Evolutionary conservation across 1,140 invertebrate species (phyloP).

Genomic region (Drosophila sulfurigaster): DNA sequence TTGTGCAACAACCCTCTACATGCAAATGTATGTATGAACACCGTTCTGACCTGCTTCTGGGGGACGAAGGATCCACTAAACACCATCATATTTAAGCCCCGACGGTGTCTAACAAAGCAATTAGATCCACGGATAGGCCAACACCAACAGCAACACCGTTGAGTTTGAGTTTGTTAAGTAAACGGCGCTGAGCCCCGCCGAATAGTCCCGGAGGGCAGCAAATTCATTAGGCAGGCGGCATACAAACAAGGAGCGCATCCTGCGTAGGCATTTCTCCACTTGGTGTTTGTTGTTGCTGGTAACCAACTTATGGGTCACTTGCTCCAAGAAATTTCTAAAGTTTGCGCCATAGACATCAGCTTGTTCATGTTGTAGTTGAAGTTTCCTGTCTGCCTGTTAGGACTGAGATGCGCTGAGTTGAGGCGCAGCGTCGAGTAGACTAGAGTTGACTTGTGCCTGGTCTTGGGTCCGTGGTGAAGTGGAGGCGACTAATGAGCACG

Average conservation of each 20-base stretch:
- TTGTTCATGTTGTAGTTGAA: slow-evolving; percentile 53
- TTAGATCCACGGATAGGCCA: slow-evolving; percentile 72
- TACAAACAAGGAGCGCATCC: slow-evolving; percentile 23
- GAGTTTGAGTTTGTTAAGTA: slow-evolving; percentile 63
- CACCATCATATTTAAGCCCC: slow-evolving; percentile 70
- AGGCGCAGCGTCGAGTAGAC: not conserved
- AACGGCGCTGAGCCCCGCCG: slow-evolving; percentile 25
- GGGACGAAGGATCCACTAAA: slow-evolving; percentile 9
- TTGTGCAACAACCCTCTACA: slow-evolving; percentile 23
- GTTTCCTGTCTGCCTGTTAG: slow-evolving; percentile 40
- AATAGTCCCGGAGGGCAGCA: slow-evolving; percentile 45
- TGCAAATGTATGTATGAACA: not conserved
- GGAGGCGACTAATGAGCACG: slow-evolving; percentile 61
- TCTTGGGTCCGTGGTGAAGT: slow-evolving; percentile 5
- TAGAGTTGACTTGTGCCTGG: not conserved
- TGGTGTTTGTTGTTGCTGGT: slow-evolving; percentile 38
- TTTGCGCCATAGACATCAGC: slow-evolving; percentile 58
- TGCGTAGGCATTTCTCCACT: slow-evolving; percentile 21
- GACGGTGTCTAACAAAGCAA: slow-evolving; percentile 78
- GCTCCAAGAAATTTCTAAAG: slow-evolving; percentile 66
- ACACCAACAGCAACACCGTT: slow-evolving; percentile 43
- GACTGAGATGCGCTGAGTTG: not conserved
- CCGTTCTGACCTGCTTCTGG: not conserved
- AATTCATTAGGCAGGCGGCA: slow-evolving; percentile 70
- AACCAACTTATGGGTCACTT: slow-evolving; percentile 74